phyloP scores from a whole-genome alignment of 2,113 vertebrate species.

The Ophiodon elongatus region DNA sequence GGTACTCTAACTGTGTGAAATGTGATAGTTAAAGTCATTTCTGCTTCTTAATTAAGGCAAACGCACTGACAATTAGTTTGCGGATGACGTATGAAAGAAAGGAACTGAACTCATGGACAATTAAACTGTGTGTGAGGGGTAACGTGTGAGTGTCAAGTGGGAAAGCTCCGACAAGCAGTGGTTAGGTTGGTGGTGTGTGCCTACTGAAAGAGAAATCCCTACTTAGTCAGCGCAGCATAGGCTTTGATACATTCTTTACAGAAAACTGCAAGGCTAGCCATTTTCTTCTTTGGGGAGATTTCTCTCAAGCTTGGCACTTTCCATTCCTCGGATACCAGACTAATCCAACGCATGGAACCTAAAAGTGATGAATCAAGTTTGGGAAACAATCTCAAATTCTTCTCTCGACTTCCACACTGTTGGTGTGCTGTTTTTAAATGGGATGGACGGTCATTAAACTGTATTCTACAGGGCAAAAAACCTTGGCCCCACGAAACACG shows the following conservation, averaged over 20 bases:
- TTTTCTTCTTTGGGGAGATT: conserved; percentile 54
- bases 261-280: conserved; percentile 45
- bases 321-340: conserved; percentile 41
- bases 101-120: neutral
- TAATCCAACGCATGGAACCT: conserved; percentile 50
- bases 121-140: neutral
- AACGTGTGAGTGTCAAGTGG: conserved; percentile 9
- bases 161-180: conserved; percentile 10
- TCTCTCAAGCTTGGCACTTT: conserved; percentile 41
- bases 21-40: neutral
- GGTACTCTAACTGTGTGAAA: neutral
- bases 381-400: conserved; percentile 22
- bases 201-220: conserved; percentile 51
- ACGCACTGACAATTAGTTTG: neutral
- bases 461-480: neutral
- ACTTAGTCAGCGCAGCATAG: conserved; percentile 57
- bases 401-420: neutral
- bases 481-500: neutral
- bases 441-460: neutral
- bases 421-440: neutral
- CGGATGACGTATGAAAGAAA: conserved; percentile 8
- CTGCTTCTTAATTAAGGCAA: neutral
- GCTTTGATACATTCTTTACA: conserved; percentile 57
- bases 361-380: conserved; percentile 33
- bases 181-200: conserved; percentile 19